A percentile compares a stretch with the other conserved stretches of the same genome.
Conservation (phyloP, 2,888 invertebrate genomes). For the Disparrhopalites patrizii region DNA sequence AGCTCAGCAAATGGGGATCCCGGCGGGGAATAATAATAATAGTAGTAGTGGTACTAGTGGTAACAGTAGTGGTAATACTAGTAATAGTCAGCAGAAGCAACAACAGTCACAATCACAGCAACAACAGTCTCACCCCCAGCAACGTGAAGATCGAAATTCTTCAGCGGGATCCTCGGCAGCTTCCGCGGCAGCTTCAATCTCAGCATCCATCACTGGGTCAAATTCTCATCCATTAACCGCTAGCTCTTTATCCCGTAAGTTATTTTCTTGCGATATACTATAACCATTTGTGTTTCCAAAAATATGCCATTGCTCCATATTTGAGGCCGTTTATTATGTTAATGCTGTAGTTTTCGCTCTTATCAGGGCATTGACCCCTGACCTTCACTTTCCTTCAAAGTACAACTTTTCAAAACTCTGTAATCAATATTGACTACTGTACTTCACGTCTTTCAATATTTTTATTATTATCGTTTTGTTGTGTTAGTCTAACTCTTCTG, state of each 20-base stretch:
- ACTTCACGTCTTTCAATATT: too few relatives aligned
- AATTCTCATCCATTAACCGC: conserved; percentile 14
- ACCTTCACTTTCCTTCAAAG: neutral
- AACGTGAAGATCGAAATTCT: conserved; percentile 7
- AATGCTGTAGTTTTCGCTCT: neutral
- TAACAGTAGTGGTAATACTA: conserved; percentile 1
- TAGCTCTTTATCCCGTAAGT: conserved; percentile 19
- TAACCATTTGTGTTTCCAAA: too few relatives aligned
- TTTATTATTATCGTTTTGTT: too few relatives aligned
- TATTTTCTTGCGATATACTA: neutral
- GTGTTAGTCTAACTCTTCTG: too few relatives aligned
- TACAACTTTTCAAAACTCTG: too few relatives aligned
- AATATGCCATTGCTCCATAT: too few relatives aligned
- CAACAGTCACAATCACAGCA: conserved; percentile 13
- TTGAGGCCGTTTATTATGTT: too few relatives aligned
- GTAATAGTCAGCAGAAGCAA: conserved; percentile 21
- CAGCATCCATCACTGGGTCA: neutral
- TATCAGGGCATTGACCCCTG: neutral
- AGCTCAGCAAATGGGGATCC: conserved; percentile 30
- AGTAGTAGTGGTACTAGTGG: neutral
- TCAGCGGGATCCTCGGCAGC: conserved; percentile 23
- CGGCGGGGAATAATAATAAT: neutral
- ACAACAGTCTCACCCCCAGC: conserved; percentile 15
- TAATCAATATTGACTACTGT: too few relatives aligned
- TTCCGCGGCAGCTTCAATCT: conserved; percentile 12